phyloP scores from a whole-genome alignment of 2,113 vertebrate species.

The Turnix velox region DNA sequence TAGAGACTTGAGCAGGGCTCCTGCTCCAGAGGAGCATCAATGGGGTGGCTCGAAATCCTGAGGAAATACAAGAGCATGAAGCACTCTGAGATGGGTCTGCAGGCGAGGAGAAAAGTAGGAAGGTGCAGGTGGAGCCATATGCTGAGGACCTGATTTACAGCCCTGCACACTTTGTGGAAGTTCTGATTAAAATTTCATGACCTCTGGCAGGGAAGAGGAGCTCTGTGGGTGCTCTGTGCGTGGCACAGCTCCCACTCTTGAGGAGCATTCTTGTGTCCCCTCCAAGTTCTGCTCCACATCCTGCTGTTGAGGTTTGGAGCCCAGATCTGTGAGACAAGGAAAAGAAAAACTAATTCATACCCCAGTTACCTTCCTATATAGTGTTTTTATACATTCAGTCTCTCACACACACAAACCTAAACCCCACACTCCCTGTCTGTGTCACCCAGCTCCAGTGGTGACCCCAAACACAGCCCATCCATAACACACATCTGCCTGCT shows the following conservation, averaged over 20 bases:
- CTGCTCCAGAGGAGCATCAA: background rate
- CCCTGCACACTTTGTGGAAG: background rate
- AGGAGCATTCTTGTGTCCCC: background rate
- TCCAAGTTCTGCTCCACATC: background rate
- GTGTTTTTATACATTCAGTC: constrained; percentile 39
- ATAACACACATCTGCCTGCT: background rate
- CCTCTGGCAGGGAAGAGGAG: background rate
- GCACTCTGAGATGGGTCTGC: background rate
- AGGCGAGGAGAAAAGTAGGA: background rate
- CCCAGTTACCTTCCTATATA: constrained; percentile 32
- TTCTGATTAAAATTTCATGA: background rate
- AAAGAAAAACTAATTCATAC: constrained; percentile 53
- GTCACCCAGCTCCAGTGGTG: background rate
- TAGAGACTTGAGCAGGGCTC: background rate
- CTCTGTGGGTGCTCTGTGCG: background rate
- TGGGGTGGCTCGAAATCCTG: background rate
- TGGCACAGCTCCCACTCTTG: background rate
- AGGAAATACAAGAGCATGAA: background rate
- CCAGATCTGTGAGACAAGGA: background rate
- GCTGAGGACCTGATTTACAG: background rate
- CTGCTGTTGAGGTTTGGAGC: background rate
- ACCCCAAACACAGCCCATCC: background rate
- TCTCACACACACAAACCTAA: fast-evolving
- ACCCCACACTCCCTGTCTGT: background rate
- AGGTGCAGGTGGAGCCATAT: background rate